These are phyloP conservation scores for Erannis defoliaria DNA, from an alignment of 2,888 invertebrate genomes.

Conservation along the genomic window DNA sequence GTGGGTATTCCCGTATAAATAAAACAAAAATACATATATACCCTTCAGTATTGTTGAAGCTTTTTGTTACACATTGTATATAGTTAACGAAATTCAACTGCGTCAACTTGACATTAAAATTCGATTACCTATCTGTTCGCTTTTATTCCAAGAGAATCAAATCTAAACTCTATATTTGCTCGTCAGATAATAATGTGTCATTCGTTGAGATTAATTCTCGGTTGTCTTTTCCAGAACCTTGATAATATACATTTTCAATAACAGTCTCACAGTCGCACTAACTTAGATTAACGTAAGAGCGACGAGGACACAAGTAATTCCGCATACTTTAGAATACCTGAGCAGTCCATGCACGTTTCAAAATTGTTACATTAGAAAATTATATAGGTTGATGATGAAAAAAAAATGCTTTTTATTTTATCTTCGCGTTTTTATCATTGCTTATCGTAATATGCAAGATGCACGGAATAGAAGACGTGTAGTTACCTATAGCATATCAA, in stretches of 20 bases:
- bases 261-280: no score
- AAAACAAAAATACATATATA: no score
- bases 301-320: no score
- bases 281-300: no score
- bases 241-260: no score
- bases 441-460: not conserved
- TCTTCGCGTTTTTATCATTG: not conserved
- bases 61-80: no score
- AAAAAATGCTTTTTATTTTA: not conserved
- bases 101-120: not conserved
- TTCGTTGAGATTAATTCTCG: not conserved
- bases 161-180: not conserved
- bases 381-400: not conserved
- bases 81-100: not conserved
- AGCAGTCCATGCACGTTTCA: not conserved
- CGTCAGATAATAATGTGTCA: not conserved
- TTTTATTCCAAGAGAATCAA: not conserved
- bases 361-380: conserved; percentile 10
- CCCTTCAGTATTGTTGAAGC: no score
- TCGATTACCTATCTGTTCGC: not conserved
- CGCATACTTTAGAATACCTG: no score
- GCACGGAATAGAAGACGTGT: not conserved
- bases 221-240: no score
- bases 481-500: conserved; percentile 27
- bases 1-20: no score